Evolutionary conservation across 2,888 invertebrate genomes (phyloP), one percentile per base, ranked within the genome.

Genomic region (Arge pagana): DNA sequence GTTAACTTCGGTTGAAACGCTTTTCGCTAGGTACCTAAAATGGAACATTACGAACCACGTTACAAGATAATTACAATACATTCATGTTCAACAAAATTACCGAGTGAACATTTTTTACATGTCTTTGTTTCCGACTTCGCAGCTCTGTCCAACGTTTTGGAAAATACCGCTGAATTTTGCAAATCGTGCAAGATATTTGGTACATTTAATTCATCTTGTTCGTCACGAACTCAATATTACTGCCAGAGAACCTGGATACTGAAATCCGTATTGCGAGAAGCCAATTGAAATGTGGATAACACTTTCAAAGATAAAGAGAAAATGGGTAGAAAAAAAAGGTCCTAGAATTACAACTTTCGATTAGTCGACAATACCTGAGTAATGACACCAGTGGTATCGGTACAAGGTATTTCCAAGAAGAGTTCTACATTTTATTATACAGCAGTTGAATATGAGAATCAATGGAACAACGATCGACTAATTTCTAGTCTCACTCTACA

Each of bases 131-230:
- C n/a, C n/a, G n/a, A n/a, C n/a, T n/a, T 63, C 64, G 18, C 66
- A 82, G 83, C 83, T 3, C 64, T 85, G 37, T 82, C 85, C 1
- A 81, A 80, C 51, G 79, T 85, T 24, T 66, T 84, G 54, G 85
- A 85, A 68, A 85, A 85, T 63, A 82, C 83, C 2, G 84, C 75
- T 84, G 8, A 79, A 79, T 52, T 85, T 85, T 67, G 77, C 78
- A 39, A 79, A 81, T 60, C 80, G 82, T 64, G 79, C 82, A 2
- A 71, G 67, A 54, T 75, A 79, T 61, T 72, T 85, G n/a, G 69
- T 84, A 54, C 83, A 83, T 62, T 77, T 84, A 57, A 72, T 85
- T 16, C 67, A 79, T 61, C 70, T 85, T 65, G 84, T 81, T 56
- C 79, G 80, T 50, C 84, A 85, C 65, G 85, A 85, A 65, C 67